Percentiles rank a stretch among this genome's conserved stretches.
These are phyloP conservation scores for Chesias legatella DNA, from an alignment of 2,888 invertebrate genomes.

Conservation along the genomic window DNA sequence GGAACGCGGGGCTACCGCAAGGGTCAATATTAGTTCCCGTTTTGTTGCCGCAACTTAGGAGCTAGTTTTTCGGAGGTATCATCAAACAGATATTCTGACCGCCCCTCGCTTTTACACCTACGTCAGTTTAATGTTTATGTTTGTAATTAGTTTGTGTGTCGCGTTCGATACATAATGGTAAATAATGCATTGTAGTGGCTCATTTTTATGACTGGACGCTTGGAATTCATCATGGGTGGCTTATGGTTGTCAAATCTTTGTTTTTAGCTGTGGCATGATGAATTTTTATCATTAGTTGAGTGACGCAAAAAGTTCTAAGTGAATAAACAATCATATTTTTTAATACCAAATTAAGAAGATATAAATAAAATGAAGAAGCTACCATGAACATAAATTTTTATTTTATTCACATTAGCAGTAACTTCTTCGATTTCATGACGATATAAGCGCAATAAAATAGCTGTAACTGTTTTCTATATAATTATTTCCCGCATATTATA, in stretches of 20 bases:
- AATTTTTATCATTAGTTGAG: constrained; percentile 29
- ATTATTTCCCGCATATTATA: no score
- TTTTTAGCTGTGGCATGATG: constrained; percentile 29
- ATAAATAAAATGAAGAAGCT: no score
- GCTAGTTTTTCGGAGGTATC: constrained; percentile 50
- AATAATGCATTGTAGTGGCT: constrained; percentile 77
- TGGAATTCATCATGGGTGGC: constrained; percentile 74
- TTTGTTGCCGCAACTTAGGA: constrained; percentile 56
- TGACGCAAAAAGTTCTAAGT: no score
- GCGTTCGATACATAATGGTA: constrained; percentile 76
- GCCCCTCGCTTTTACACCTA: constrained; percentile 73
- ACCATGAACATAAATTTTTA: no score
- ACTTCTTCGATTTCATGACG: no score
- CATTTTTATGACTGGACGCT: constrained; percentile 67
- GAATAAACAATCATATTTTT: no score
- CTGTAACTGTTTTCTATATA: no score
- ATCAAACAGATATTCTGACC: constrained; percentile 55
- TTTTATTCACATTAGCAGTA: no score
- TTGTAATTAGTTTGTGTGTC: constrained; percentile 74
- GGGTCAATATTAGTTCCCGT: constrained; percentile 66
- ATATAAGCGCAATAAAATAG: no score
- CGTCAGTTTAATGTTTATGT: constrained; percentile 63
- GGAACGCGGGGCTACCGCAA: constrained; percentile 61
- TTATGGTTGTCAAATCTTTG: constrained; percentile 40
- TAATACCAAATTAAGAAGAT: no score